These are phyloP conservation scores for Ciconia maguari DNA, from an alignment of 2,113 vertebrate genomes.

Conservation along the genomic window DNA sequence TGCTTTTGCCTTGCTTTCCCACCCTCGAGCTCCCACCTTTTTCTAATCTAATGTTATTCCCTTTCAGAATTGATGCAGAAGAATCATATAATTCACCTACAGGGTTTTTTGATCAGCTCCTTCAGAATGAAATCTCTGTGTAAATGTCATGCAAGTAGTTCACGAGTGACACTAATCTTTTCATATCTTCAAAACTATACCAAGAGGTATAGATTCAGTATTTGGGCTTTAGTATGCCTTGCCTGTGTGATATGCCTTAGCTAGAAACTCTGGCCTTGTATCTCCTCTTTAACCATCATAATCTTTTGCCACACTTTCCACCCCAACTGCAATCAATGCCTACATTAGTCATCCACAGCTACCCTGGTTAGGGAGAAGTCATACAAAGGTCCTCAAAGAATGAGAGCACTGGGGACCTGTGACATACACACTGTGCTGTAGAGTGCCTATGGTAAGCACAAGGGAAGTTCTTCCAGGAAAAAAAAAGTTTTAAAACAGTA, in stretches of 20 bases:
- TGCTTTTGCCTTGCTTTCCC: conserved; percentile 4
- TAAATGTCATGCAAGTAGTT: not conserved
- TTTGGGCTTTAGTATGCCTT: not conserved
- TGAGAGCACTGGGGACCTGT: not conserved
- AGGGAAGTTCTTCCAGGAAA: not conserved
- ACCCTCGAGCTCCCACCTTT: not conserved
- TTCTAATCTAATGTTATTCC: not conserved
- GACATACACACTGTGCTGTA: not conserved
- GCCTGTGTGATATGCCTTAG: not conserved
- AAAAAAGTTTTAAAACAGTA: not conserved
- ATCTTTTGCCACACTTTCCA: not conserved
- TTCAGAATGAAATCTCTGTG: not conserved
- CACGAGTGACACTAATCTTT: not conserved
- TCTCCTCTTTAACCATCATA: not conserved
- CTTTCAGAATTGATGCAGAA: not conserved
- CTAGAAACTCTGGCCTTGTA: not conserved
- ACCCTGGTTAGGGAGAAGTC: not conserved
- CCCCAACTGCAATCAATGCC: not conserved
- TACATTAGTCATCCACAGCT: not conserved
- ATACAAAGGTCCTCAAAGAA: not conserved
- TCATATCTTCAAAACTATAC: not conserved
- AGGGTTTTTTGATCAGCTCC: not conserved
- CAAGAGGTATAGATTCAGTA: not conserved
- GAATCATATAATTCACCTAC: not conserved
- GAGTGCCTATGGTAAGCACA: not conserved